phyloP scores from a whole-genome alignment of 2,797 vertebrate genomes.

The Thalassophryne amazonica region DNA sequence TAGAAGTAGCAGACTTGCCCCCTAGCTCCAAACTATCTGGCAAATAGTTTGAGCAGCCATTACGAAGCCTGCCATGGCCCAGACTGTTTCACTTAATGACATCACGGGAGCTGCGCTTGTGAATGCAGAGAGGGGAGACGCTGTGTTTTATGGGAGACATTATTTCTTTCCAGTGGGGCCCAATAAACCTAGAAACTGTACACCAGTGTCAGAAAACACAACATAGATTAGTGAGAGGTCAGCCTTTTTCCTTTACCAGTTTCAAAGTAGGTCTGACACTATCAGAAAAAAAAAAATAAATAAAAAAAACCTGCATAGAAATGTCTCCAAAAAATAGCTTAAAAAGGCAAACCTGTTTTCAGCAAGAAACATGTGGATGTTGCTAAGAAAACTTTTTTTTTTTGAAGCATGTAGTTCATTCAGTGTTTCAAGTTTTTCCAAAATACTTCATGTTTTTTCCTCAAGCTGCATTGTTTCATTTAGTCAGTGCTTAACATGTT shows the following conservation, averaged over 20 bases:
- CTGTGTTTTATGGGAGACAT: slow-evolving; percentile 26
- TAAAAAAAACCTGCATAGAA: no score
- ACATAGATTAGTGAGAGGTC: slow-evolving; percentile 16
- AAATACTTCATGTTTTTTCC: no score
- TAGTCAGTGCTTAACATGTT: no score
- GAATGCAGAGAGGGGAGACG: slow-evolving; percentile 1
- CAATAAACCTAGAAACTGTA: slow-evolving; percentile 28
- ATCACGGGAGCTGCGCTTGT: slow-evolving; percentile 38
- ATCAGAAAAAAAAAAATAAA: no score
- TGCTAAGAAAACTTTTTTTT: no score
- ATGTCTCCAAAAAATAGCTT: no score
- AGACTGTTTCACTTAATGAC: slow-evolving; percentile 56
- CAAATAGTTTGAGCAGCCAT: slow-evolving; percentile 4
- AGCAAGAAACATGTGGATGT: no score
- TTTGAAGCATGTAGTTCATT: no score
- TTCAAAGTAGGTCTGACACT: no score
- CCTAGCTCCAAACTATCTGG: slow-evolving; percentile 7
- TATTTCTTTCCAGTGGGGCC: slow-evolving; percentile 15
- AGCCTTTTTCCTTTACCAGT: neutral
- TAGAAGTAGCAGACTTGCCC: slow-evolving; percentile 4
- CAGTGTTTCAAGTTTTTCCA: no score
- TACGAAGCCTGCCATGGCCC: slow-evolving; percentile 9
- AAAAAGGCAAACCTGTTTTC: no score
- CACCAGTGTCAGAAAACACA: slow-evolving; percentile 20
- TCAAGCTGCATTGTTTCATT: no score